phyloP scores from a whole-genome alignment of 2,113 vertebrate species.

The Chaetodon auriga region DNA sequence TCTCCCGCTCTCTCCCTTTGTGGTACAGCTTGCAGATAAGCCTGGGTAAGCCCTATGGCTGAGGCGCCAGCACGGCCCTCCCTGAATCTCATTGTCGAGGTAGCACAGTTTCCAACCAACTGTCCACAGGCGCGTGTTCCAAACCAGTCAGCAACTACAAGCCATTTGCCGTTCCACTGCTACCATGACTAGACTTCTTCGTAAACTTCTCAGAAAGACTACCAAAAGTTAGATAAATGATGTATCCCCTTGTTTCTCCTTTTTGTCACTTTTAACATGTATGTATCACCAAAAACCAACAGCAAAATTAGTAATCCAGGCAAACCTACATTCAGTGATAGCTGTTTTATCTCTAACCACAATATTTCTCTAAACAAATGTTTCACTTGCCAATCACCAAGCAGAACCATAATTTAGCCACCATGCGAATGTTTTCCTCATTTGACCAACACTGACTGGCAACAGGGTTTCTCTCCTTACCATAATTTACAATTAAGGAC shows the following conservation, averaged over 20 bases:
- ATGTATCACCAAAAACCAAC: not conserved
- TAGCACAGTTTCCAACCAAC: constrained; percentile 62
- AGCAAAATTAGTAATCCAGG: not conserved
- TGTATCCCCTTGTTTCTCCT: not conserved
- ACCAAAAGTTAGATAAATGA: not conserved
- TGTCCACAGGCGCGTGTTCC: constrained; percentile 51
- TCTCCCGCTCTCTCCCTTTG: constrained; percentile 20
- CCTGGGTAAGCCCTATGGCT: constrained; percentile 74
- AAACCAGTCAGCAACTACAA: constrained; percentile 23
- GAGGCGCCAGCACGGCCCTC: constrained; percentile 58
- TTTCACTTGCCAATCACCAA: not conserved
- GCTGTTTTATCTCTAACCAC: not conserved
- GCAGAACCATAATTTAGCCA: not conserved
- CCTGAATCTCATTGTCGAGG: constrained; percentile 74
- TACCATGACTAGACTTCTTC: not conserved
- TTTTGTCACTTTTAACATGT: not conserved
- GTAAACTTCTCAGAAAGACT: not conserved
- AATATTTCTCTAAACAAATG: not conserved
- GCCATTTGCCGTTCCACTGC: constrained; percentile 5
- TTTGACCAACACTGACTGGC: not conserved
- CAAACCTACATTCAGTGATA: not conserved
- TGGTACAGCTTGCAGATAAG: constrained; percentile 76
- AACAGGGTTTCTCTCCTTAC: not conserved
- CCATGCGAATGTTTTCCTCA: not conserved
- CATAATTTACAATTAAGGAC: not conserved